These are phyloP conservation scores for Holotrichia oblita DNA, from an alignment of 1,140 invertebrate species.

Conservation along the genomic window DNA sequence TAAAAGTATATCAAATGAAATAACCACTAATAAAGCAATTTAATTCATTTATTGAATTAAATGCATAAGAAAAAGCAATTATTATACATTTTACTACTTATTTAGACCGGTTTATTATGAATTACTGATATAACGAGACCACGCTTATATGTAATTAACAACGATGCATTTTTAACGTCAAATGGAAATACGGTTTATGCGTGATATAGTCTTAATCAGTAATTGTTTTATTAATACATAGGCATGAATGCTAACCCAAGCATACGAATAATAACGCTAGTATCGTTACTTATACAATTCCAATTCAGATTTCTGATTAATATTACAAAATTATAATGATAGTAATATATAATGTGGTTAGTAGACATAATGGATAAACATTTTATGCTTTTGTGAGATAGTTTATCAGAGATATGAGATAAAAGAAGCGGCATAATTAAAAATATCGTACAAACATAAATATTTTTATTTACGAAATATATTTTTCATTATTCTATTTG, in stretches of 20 bases:
- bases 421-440: too few species aligned
- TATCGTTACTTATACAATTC: too few species aligned
- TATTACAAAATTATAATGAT: too few species aligned
- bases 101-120: not conserved
- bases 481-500: too few species aligned
- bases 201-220: constrained; percentile 1
- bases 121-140: not conserved
- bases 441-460: too few species aligned
- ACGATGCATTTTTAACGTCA: not conserved
- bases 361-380: too few species aligned
- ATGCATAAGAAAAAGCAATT: not conserved
- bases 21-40: not conserved
- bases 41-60: not conserved
- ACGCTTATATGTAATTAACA: not conserved
- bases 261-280: not conserved
- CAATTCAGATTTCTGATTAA: too few species aligned
- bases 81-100: not conserved
- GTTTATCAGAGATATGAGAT: too few species aligned
- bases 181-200: not conserved
- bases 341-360: too few species aligned
- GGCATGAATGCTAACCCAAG: not conserved
- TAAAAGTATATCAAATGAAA: not conserved
- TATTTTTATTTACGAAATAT: too few species aligned
- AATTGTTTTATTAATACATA: not conserved
- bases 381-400: too few species aligned